A percentile compares a stretch with the other conserved stretches of the same genome.
These are phyloP conservation scores for Meta bourneti DNA, from an alignment of 2,888 invertebrate genomes.

Conservation along the genomic window DNA sequence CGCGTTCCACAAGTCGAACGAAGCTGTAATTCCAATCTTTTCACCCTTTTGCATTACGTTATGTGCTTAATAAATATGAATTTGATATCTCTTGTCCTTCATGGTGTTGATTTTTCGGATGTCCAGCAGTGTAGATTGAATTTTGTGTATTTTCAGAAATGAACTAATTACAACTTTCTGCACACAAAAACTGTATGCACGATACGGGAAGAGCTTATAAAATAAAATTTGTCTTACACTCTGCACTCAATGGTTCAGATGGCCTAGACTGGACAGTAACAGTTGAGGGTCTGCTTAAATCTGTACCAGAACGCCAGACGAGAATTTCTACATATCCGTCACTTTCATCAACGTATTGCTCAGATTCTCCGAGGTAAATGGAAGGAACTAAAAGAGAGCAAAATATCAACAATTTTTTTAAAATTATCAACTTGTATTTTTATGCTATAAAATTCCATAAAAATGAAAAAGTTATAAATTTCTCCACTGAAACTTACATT, in stretches of 20 bases:
- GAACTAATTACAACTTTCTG: not conserved
- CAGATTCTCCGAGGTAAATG: constrained; percentile 80
- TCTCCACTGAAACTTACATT: not conserved
- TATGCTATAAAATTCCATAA: not conserved
- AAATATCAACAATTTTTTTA: not conserved
- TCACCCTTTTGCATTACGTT: not conserved
- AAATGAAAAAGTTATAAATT: not conserved
- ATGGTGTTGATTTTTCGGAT: too few species aligned
- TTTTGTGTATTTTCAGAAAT: not conserved
- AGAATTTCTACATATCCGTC: constrained; percentile 79
- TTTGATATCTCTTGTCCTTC: too few species aligned
- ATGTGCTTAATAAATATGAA: not conserved
- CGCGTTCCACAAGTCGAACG: too few species aligned
- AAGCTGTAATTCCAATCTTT: too few species aligned
- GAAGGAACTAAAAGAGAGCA: constrained; percentile 79
- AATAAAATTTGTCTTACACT: constrained; percentile 78
- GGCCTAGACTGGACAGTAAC: constrained; percentile 80
- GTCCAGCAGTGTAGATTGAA: too few species aligned
- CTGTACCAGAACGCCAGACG: constrained; percentile 80
- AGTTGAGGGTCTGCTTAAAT: constrained; percentile 80
- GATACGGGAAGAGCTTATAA: not conserved
- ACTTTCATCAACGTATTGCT: constrained; percentile 80
- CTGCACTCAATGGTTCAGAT: constrained; percentile 79
- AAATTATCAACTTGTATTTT: not conserved
- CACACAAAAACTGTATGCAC: not conserved